phyloP scores from a whole-genome alignment of 2,113 vertebrate genomes.

The Phalacrocorax aristotelis region DNA sequence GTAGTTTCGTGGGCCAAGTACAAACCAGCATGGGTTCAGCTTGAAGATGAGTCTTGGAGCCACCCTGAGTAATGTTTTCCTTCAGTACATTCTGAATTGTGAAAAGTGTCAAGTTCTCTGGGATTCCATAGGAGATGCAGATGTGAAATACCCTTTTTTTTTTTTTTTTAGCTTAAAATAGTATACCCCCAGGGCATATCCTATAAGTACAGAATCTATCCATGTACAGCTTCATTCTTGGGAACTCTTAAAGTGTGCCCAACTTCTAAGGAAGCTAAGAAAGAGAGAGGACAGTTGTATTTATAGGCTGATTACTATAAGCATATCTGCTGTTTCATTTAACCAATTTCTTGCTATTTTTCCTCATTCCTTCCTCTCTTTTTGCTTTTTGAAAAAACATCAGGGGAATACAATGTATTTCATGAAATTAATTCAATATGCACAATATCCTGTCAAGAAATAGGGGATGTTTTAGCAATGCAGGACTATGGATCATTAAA shows the following conservation, averaged over 20 bases:
- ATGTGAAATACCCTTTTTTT: not conserved
- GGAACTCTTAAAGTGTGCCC: not conserved
- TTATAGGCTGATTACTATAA: not conserved
- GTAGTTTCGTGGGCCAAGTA: not conserved
- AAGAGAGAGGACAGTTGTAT: not conserved
- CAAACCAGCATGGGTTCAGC: not conserved
- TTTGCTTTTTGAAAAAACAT: not conserved
- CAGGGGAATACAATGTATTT: not conserved
- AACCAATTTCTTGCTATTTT: not conserved
- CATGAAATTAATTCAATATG: not conserved
- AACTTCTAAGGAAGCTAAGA: not conserved
- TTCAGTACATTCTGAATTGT: not conserved
- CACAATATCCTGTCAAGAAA: not conserved
- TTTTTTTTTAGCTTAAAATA: not conserved
- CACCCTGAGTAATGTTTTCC: not conserved
- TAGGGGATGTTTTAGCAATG: not conserved
- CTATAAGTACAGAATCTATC: not conserved
- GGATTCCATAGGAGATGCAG: not conserved
- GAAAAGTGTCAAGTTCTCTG: not conserved
- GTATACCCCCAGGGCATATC: not conserved
- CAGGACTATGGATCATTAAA: not conserved
- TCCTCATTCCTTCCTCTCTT: not conserved
- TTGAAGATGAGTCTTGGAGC: not conserved
- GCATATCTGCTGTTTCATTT: not conserved
- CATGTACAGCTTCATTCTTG: not conserved